Evolutionary conservation across 2,797 vertebrate species (phyloP).

Genomic region (Lacerta agilis): DNA sequence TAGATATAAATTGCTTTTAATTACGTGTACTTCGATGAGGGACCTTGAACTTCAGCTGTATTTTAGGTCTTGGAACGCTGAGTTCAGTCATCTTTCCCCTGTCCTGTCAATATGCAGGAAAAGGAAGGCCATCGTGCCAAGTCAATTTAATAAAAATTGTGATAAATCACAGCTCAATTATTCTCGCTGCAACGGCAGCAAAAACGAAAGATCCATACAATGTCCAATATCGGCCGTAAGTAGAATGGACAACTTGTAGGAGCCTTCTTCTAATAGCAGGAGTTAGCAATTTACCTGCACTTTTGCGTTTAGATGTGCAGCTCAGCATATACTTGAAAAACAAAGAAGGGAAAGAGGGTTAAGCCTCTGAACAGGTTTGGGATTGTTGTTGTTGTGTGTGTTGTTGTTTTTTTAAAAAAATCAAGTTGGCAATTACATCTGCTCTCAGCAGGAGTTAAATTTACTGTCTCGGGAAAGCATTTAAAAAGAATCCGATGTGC

Average conservation of each 20-base stretch:
- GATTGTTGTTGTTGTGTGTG: background rate
- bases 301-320: constrained; percentile 7
- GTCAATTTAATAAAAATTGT: background rate
- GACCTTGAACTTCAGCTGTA: constrained; percentile 16
- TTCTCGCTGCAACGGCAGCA: background rate
- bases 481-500: constrained; percentile 45
- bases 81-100: constrained; percentile 6
- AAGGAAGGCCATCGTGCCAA: background rate
- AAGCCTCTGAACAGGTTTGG: constrained; percentile 45
- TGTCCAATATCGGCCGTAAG: background rate
- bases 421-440: constrained; percentile 44
- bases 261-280: background rate
- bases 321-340: constrained; percentile 48
- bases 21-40: background rate
- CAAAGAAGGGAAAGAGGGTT: constrained; percentile 24
- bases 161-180: constrained; percentile 18
- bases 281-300: background rate
- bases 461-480: constrained; percentile 57
- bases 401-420: constrained; percentile 41
- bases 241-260: background rate
- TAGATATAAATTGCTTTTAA: background rate
- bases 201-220: background rate
- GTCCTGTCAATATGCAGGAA: background rate
- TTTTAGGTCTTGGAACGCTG: background rate
- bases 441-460: constrained; percentile 53